Evolutionary conservation across 92 coral and sea anemone species (phyloP).

Genomic region (Pocillopora grandis): DNA sequence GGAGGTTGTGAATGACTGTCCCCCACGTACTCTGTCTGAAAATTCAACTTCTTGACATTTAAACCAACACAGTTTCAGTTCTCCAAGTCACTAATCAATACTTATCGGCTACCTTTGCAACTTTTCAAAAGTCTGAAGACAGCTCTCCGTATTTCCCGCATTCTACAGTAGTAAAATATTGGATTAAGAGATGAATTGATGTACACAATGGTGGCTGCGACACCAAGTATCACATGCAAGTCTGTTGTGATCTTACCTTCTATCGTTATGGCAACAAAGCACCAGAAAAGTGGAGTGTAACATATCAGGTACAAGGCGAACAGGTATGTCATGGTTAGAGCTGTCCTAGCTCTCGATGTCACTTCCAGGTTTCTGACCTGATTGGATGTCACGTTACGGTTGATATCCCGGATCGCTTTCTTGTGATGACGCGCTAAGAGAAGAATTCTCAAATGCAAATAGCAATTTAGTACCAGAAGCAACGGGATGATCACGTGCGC

Average conservation of each 20-base stretch:
- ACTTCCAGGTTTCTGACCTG: not conserved
- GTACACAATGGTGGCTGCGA: slow-evolving; percentile 11
- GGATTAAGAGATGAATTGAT: slow-evolving; percentile 14
- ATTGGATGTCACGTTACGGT: not conserved
- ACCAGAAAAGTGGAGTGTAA: slow-evolving; percentile 6
- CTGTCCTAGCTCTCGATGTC: not conserved
- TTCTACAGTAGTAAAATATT: slow-evolving; percentile 1
- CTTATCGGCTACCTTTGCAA: not conserved
- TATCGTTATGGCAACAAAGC: not conserved
- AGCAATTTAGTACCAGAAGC: not conserved
- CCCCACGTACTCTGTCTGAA: no score
- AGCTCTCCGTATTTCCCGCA: slow-evolving; percentile 5
- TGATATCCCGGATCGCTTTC: not conserved
- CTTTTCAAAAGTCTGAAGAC: not conserved
- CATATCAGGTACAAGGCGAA: slow-evolving; percentile 1
- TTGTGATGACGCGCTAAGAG: slow-evolving; percentile 3
- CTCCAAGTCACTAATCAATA: no score
- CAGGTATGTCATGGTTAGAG: slow-evolving; percentile 10
- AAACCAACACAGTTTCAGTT: no score
- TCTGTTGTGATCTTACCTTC: not conserved
- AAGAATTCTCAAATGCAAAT: slow-evolving; percentile 2
- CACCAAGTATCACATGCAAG: not conserved
- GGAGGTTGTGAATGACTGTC: no score
- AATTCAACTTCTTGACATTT: no score
- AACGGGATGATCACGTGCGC: not conserved